Conservation (phyloP, 2,888 invertebrate genomes). For the Drosophila macrothrix region DNA sequence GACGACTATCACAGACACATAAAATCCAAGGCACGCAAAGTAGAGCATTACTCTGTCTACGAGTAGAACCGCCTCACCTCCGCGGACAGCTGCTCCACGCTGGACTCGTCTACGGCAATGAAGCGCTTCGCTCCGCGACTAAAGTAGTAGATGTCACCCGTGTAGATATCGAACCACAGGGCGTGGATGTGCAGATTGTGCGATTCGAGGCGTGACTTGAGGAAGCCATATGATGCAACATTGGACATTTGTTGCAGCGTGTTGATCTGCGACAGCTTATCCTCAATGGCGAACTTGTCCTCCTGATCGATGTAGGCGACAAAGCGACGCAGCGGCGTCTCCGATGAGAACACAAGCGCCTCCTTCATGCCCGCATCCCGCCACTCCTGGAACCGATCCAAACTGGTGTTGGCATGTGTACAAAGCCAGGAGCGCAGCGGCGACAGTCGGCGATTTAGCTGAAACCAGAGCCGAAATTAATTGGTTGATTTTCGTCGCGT, state of each 20-base stretch:
- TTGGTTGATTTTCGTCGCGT: background rate
- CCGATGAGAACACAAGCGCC: slow-evolving; percentile 93
- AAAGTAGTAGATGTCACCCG: slow-evolving; percentile 97
- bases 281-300: slow-evolving; percentile 93
- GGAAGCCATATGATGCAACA: slow-evolving; percentile 95
- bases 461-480: background rate
- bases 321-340: slow-evolving; percentile 94
- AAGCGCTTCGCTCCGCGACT: slow-evolving; percentile 94
- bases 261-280: slow-evolving; percentile 97
- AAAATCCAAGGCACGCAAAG: slow-evolving; percentile 51
- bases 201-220: slow-evolving; percentile 91
- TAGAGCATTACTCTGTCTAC: slow-evolving; percentile 74
- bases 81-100: slow-evolving; percentile 89
- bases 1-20: slow-evolving; percentile 75
- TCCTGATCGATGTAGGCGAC: slow-evolving; percentile 98
- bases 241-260: slow-evolving; percentile 96
- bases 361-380: slow-evolving; percentile 87
- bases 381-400: slow-evolving; percentile 93
- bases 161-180: slow-evolving; percentile 98
- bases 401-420: slow-evolving; percentile 92
- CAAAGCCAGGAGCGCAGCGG: slow-evolving; percentile 96
- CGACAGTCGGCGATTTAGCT: slow-evolving; percentile 92
- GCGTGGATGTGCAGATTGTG: slow-evolving; percentile 96
- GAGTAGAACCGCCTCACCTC: slow-evolving; percentile 94
- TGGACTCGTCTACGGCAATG: slow-evolving; percentile 93